These are phyloP conservation scores for Telmatochromis brachygnathus DNA, from an alignment of 2,113 vertebrate species.

Conservation along the genomic window DNA sequence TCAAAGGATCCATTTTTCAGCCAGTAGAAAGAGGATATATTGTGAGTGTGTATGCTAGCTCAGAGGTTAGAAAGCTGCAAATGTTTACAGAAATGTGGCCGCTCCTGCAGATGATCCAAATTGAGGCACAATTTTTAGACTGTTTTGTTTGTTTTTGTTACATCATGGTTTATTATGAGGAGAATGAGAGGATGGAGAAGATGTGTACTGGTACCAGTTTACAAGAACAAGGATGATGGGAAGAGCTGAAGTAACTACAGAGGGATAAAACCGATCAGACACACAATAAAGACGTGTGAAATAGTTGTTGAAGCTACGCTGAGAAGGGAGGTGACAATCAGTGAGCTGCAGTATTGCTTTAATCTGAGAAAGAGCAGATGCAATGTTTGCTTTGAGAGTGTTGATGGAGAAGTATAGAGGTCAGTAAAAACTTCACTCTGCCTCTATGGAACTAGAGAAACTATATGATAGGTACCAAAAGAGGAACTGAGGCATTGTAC, in stretches of 20 bases:
- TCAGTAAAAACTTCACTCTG: not conserved
- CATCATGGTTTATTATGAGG: not conserved
- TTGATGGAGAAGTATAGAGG: not conserved
- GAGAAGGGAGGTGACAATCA: not conserved
- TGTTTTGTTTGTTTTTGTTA: not conserved
- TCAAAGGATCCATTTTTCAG: not conserved
- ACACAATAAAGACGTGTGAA: rapidly evolving
- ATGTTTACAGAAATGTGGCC: rapidly evolving
- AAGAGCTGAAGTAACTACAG: not conserved
- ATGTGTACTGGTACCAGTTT: not conserved
- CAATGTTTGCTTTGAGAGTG: not conserved
- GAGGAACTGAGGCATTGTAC: not conserved
- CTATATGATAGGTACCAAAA: rapidly evolving
- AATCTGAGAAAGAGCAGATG: not conserved
- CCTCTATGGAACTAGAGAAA: not conserved
- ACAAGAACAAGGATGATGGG: not conserved
- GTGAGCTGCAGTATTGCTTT: not conserved
- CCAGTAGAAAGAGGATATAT: not conserved
- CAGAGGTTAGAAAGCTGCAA: not conserved
- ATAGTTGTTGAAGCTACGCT: not conserved
- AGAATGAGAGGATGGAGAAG: not conserved
- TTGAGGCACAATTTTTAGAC: not conserved
- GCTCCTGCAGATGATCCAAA: not conserved
- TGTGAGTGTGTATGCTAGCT: not conserved
- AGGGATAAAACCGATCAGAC: not conserved